phyloP scores from a whole-genome alignment of 1,140 invertebrate species.

The Homarus americanus region DNA sequence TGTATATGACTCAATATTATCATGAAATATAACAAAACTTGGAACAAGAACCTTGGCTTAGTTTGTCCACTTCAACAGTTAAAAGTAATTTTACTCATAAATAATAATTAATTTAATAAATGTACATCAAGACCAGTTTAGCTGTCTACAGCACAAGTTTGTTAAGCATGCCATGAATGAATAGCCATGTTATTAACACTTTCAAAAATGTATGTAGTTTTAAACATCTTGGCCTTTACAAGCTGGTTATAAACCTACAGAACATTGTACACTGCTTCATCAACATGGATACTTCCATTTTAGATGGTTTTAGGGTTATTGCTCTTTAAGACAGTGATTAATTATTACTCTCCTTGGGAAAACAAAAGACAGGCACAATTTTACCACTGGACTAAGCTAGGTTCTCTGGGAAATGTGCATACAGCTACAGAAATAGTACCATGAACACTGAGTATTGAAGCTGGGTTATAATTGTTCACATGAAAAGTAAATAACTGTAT shows the following conservation, averaged over 20 bases:
- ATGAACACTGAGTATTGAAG: conserved; percentile 39
- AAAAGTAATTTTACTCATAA: not conserved
- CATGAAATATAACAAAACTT: conserved; percentile 23
- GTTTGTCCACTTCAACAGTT: conserved; percentile 16
- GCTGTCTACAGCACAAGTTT: conserved; percentile 7
- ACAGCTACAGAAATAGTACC: conserved; percentile 24
- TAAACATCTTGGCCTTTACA: not conserved
- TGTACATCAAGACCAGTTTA: conserved; percentile 30
- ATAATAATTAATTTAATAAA: not conserved
- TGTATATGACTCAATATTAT: not conserved
- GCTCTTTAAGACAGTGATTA: conserved; percentile 21
- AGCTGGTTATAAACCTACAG: not conserved
- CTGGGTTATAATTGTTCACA: conserved; percentile 5
- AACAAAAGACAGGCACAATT: not conserved
- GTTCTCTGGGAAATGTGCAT: conserved; percentile 31
- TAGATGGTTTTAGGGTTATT: not conserved
- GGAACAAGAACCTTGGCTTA: conserved; percentile 29
- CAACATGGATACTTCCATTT: conserved; percentile 20
- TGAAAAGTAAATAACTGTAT: conserved; percentile 6
- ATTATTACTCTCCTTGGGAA: not conserved
- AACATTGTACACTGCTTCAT: conserved; percentile 31
- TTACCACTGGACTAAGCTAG: conserved; percentile 13
- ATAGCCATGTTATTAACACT: conserved; percentile 10
- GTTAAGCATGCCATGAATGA: conserved; percentile 38
- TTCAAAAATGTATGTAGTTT: not conserved